Percentiles rank a stretch among this genome's conserved stretches.
phyloP scores from a whole-genome alignment of 2,888 invertebrate genomes.

The Ormyrus rosae region DNA sequence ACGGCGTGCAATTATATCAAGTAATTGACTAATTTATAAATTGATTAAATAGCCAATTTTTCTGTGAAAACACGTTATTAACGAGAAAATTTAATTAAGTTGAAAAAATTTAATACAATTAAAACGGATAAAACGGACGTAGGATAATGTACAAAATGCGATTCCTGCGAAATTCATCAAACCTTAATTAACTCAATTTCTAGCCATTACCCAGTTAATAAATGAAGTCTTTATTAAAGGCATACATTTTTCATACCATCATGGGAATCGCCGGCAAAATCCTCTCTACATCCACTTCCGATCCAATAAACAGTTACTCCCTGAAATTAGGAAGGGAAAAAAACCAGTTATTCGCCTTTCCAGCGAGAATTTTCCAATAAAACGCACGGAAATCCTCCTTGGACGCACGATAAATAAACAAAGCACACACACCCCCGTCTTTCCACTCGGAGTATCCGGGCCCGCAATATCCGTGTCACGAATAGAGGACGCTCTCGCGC shows the following conservation, averaged over 20 bases:
- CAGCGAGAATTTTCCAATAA: neutral
- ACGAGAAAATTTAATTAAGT: slow-evolving; percentile 10
- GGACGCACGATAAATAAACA: slow-evolving; percentile 31
- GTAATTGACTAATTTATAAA: neutral
- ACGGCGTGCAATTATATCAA: neutral
- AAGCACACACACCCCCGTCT: too few species aligned
- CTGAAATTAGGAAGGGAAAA: neutral
- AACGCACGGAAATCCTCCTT: slow-evolving; percentile 1
- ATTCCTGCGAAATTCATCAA: too few species aligned
- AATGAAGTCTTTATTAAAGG: too few species aligned
- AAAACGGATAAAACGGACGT: neutral
- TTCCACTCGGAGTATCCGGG: slow-evolving; percentile 1
- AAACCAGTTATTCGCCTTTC: neutral
- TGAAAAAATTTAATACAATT: neutral
- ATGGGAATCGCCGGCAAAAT: too few species aligned
- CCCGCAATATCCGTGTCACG: slow-evolving; percentile 34
- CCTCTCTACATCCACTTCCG: too few species aligned
- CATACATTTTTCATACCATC: too few species aligned
- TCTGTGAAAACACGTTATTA: neutral
- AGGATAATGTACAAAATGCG: too few species aligned
- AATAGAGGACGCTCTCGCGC: neutral
- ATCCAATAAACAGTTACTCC: too few species aligned
- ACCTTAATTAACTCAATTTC: too few species aligned
- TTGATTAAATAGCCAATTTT: neutral
- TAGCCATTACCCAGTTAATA: too few species aligned